Percentiles rank a stretch among this genome's conserved stretches.
Conservation (phyloP, 2,888 invertebrate species). For the Drosophila diplacantha region DNA sequence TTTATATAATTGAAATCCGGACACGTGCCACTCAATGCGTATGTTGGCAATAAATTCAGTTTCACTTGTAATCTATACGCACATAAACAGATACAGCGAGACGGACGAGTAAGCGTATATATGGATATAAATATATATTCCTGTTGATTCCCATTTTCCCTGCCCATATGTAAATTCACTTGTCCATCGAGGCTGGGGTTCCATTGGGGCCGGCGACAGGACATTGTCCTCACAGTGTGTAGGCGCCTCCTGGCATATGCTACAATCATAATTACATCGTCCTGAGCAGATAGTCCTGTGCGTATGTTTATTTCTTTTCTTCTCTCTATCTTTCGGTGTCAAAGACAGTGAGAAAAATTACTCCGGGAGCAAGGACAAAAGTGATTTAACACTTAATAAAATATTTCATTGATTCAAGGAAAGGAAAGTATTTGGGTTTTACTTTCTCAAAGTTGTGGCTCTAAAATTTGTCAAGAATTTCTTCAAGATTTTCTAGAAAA, state of each 20-base stretch:
- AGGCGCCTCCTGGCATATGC: constrained; percentile 48
- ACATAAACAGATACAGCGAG: constrained; percentile 25
- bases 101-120: not conserved
- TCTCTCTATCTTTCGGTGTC: constrained; percentile 14
- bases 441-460: no score
- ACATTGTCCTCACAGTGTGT: constrained; percentile 38
- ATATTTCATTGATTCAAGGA: not conserved
- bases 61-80: constrained; percentile 38
- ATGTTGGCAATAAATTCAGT: constrained; percentile 41
- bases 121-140: constrained; percentile 6
- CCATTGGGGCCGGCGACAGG: constrained; percentile 18
- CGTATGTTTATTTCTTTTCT: constrained; percentile 18
- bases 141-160: constrained; percentile 11
- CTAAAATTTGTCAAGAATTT: no score
- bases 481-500: no score
- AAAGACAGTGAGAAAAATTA: constrained; percentile 12
- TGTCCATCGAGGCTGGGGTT: constrained; percentile 13
- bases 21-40: constrained; percentile 49
- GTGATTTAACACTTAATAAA: not conserved
- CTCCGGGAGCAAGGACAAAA: no score
- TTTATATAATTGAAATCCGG: constrained; percentile 57
- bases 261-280: constrained; percentile 64
- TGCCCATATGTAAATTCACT: constrained; percentile 33
- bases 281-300: constrained; percentile 49
- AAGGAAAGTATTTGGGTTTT: not conserved